These are phyloP conservation scores for Lymantria monacha DNA, from an alignment of 2,888 invertebrate genomes.

Conservation along the genomic window DNA sequence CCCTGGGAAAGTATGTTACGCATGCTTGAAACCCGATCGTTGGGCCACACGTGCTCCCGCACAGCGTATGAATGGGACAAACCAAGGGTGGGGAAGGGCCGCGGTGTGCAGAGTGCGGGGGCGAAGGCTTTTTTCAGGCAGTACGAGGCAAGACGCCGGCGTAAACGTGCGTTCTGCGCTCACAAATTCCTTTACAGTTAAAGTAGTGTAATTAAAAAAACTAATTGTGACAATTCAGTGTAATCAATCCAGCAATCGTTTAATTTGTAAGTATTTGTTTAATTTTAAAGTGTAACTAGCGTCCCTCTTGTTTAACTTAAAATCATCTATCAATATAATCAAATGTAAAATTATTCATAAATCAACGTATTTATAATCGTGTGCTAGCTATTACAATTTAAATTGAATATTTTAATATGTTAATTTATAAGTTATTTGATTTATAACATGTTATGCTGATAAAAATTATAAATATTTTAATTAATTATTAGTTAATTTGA, in stretches of 20 bases:
- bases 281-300: not conserved
- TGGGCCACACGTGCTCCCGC: constrained; percentile 70
- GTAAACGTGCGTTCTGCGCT: constrained; percentile 52
- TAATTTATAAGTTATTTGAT: not conserved
- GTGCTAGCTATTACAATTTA: not conserved
- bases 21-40: constrained; percentile 65
- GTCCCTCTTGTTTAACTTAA: not conserved
- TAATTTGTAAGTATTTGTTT: constrained; percentile 17
- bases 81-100: constrained; percentile 46
- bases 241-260: constrained; percentile 8
- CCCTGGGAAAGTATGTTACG: constrained; percentile 71
- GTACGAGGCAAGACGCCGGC: constrained; percentile 58
- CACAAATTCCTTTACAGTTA: constrained; percentile 12
- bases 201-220: constrained; percentile 6
- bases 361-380: not conserved
- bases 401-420: not conserved
- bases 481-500: not conserved
- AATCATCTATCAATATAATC: not conserved
- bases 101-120: constrained; percentile 39
- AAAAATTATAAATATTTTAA: not conserved
- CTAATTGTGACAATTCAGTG: constrained; percentile 14
- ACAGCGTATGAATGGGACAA: constrained; percentile 54
- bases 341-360: constrained; percentile 6
- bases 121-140: constrained; percentile 80
- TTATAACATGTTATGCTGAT: not conserved